Evolutionary conservation across 2,888 invertebrate species (phyloP), one percentile per base, ranked within the genome.

Genomic region (Smittia sp.): DNA sequence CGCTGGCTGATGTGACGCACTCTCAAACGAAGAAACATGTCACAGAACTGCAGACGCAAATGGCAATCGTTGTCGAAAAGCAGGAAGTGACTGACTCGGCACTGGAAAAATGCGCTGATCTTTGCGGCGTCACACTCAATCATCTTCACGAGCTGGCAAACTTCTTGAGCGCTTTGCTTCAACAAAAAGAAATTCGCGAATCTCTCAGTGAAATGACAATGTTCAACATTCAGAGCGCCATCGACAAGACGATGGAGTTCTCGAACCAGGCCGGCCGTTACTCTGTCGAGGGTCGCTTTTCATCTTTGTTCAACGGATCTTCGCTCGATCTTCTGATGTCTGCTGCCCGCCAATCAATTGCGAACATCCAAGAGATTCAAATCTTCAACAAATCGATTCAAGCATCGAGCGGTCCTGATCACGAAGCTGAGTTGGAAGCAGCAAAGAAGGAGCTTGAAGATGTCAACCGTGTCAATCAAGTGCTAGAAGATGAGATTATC

Each of bases 71-170:
- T 6, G 54, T 32, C 1, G 52, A 69, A 20, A 69, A 69, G 54
- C 69, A 69, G 27, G 27, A 54, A 46, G 58, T 65, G 1, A 25
- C 63, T 2, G 73, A 73, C 7, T n/a, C 32, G n/a, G 65, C 52
- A n/a, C n/a, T 58, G 39, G 25, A 22, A 1, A 63, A 81, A 54
- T 75, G 80, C 1, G 77, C 77, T 46, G 76, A 78, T 15, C 78
- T 80, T 1, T 83, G 82, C 75, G 74, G 77, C 0, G 79, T 86
- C 54, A 79, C 88, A 6, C 85, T 86, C 18, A 82, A 80, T 27
- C 84, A 87, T 0, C 78, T 88, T 3, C 86, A 87, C 76, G 88
- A 88, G 77, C 78, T 88, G 58, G 87, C 87, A 0, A 81, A 85
- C 13, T 88, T 88, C 78, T 80, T 89, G 11, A 86, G 87, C 75